A percentile compares a stretch with the other conserved stretches of the same genome.
Evolutionary conservation across 2,888 invertebrate species (phyloP).

Genomic region (Drosophila heteroneura): DNA sequence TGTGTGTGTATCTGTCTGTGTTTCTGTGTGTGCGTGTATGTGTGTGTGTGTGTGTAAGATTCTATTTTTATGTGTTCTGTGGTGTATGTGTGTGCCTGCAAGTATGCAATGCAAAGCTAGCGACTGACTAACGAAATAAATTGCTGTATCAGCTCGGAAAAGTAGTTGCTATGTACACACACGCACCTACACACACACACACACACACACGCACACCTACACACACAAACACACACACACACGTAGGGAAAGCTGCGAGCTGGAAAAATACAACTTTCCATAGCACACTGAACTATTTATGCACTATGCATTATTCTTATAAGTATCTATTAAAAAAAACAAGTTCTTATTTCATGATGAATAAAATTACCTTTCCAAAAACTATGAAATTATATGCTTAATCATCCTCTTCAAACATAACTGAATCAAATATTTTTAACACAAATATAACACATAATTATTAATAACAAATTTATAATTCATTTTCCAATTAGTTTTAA

Average conservation of each 20-base stretch:
- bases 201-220: slow-evolving; percentile 11
- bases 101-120: slow-evolving; percentile 54
- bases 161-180: slow-evolving; percentile 41
- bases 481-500: neutral
- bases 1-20: slow-evolving; percentile 4
- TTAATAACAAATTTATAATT: neutral
- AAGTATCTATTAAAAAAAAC: neutral
- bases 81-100: slow-evolving; percentile 24
- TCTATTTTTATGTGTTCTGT: neutral
- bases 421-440: too few species aligned
- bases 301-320: neutral
- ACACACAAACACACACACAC: slow-evolving; percentile 11
- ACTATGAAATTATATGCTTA: neutral
- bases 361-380: neutral
- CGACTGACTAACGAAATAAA: slow-evolving; percentile 70
- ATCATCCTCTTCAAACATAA: too few species aligned
- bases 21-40: neutral
- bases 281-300: slow-evolving; percentile 3
- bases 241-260: slow-evolving; percentile 11
- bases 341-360: neutral
- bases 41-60: neutral
- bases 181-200: neutral
- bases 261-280: neutral
- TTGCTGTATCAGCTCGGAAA: slow-evolving; percentile 75
- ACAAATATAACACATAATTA: too few species aligned